These are phyloP conservation scores for Cerceris rybyensis DNA, from an alignment of 2,888 invertebrate species.

Conservation along the genomic window DNA sequence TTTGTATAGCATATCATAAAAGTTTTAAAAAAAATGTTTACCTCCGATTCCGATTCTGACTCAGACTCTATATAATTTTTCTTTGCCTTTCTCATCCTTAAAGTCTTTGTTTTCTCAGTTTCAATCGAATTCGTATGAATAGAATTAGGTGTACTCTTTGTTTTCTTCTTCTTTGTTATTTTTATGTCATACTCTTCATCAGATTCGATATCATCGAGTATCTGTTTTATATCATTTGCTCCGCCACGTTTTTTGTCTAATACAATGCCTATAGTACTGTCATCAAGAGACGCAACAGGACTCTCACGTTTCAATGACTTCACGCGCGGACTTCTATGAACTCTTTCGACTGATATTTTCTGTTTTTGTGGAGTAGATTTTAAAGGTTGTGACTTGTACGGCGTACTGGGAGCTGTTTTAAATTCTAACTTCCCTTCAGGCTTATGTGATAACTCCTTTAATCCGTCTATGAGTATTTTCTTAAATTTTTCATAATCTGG, in stretches of 20 bases:
- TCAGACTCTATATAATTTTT: conserved; percentile 43
- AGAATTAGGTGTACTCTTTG: conserved; percentile 19
- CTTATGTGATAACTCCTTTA: conserved; percentile 85
- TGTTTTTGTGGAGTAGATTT: conserved; percentile 36
- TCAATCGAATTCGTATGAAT: background rate
- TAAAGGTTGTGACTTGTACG: background rate
- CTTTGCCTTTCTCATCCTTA: conserved; percentile 48
- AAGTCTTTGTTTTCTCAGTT: conserved; percentile 6
- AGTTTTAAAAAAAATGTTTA: conserved; percentile 38
- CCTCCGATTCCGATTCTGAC: conserved; percentile 71
- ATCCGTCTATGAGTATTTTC: conserved; percentile 85
- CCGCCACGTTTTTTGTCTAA: conserved; percentile 74
- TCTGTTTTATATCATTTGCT: conserved; percentile 67
- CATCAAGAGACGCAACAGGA: conserved; percentile 58
- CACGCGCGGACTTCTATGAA: conserved; percentile 49
- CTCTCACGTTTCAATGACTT: conserved; percentile 22
- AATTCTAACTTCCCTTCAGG: conserved; percentile 86
- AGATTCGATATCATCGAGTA: conserved; percentile 71
- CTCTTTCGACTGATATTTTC: conserved; percentile 18
- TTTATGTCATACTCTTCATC: conserved; percentile 76
- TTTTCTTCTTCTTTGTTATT: conserved; percentile 72
- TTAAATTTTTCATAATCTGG: conserved; percentile 90
- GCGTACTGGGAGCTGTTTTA: conserved; percentile 23
- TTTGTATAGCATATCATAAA: background rate
- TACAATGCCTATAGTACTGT: conserved; percentile 73